Evolutionary conservation across 2,797 vertebrate genomes (phyloP).

Genomic region (Margarornis squamiger): DNA sequence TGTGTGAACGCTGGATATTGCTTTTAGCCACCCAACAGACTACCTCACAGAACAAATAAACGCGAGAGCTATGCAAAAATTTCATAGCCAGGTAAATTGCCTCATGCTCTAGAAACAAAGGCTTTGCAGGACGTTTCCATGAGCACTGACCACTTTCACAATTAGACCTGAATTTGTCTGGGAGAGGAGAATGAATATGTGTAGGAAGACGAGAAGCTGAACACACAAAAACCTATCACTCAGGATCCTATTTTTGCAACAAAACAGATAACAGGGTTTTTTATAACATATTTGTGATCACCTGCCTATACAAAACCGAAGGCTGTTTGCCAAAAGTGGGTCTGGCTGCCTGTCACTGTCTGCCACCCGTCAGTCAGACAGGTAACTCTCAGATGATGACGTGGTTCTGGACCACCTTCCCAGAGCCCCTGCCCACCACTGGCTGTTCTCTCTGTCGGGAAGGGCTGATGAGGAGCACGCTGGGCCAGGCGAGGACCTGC

Average conservation of each 20-base stretch:
- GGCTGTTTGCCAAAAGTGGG: not conserved
- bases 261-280: not conserved
- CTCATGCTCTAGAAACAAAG: slow-evolving; percentile 4
- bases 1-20: not conserved
- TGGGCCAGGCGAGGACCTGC: not conserved
- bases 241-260: not conserved
- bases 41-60: not conserved
- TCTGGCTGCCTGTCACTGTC: not conserved
- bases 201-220: not conserved
- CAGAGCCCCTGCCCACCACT: not conserved
- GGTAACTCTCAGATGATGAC: accelerated
- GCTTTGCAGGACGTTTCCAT: not conserved
- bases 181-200: not conserved
- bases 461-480: not conserved
- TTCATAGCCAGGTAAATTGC: not conserved
- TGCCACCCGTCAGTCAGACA: not conserved
- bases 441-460: not conserved
- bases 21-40: not conserved
- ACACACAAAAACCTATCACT: not conserved
- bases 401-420: not conserved
- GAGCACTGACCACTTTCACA: not conserved
- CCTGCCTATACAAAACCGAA: not conserved
- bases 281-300: not conserved
- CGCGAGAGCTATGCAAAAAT: not conserved
- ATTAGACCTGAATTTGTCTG: not conserved